A percentile compares a stretch with the other conserved stretches of the same genome.
phyloP scores from a whole-genome alignment of 1,140 invertebrate genomes.

The Panulirus ornatus region DNA sequence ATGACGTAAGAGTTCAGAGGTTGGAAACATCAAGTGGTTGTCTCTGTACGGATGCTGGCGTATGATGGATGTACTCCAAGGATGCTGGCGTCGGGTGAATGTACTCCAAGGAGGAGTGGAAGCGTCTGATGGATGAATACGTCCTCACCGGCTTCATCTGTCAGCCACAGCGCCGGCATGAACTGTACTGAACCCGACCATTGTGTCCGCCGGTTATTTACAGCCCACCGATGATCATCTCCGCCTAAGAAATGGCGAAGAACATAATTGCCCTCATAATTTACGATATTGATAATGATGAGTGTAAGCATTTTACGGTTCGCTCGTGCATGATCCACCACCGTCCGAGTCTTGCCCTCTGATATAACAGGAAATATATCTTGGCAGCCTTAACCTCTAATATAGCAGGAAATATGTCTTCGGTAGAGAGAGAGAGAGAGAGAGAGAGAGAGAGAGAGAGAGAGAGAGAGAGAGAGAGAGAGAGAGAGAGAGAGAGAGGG shows the following conservation, averaged over 20 bases:
- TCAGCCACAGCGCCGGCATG: not conserved
- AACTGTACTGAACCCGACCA: conserved; percentile 17
- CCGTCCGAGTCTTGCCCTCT: not conserved
- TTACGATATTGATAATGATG: conserved; percentile 39
- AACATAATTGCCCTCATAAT: conserved; percentile 32
- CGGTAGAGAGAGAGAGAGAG: not conserved
- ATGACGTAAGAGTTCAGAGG: too few relatives aligned
- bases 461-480: not conserved
- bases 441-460: not conserved
- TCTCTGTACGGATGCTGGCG: too few relatives aligned
- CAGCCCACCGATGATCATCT: conserved; percentile 4
- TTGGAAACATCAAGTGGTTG: too few relatives aligned
- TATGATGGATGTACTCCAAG: too few relatives aligned
- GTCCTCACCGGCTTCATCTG: not conserved
- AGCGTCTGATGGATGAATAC: too few relatives aligned
- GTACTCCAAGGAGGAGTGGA: too few relatives aligned
- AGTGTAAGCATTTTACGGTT: not conserved
- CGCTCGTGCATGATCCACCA: not conserved
- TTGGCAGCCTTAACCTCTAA: not conserved
- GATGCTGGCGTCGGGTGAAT: too few relatives aligned
- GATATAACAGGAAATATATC: not conserved
- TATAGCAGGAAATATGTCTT: too few relatives aligned
- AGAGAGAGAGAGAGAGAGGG: not conserved
- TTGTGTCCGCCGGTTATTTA: conserved; percentile 30
- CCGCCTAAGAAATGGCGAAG: conserved; percentile 25